These are phyloP conservation scores for Anoplius nigerrimus DNA, from an alignment of 2,888 invertebrate genomes.

Conservation along the genomic window DNA sequence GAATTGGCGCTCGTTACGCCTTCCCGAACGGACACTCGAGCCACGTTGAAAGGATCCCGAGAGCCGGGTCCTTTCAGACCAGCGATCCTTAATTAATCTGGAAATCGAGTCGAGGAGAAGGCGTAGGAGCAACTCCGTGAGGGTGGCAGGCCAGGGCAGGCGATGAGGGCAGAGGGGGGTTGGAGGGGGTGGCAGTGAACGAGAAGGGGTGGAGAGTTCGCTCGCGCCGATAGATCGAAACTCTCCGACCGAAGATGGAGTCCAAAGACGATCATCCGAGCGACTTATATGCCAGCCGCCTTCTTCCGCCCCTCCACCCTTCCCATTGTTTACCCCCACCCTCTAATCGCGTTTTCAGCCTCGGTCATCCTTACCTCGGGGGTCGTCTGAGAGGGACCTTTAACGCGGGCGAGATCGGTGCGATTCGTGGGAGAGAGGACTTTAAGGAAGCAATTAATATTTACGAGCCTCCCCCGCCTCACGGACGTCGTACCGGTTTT, in stretches of 20 bases:
- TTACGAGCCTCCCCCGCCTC: too few relatives aligned
- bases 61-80: constrained; percentile 50
- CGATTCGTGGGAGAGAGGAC: too few relatives aligned
- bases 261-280: constrained; percentile 18
- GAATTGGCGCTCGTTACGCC: constrained; percentile 53
- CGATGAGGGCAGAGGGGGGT: constrained; percentile 8
- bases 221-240: constrained; percentile 41
- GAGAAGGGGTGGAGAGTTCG: constrained; percentile 23
- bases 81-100: constrained; percentile 59
- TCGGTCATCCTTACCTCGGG: background rate
- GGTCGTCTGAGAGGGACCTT: background rate
- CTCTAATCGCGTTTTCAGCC: background rate
- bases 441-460: too few relatives aligned
- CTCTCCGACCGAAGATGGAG: constrained; percentile 6
- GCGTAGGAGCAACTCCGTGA: background rate
- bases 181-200: too few relatives aligned
- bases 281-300: constrained; percentile 33
- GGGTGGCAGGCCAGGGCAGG: background rate
- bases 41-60: constrained; percentile 52
- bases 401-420: too few relatives aligned
- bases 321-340: background rate
- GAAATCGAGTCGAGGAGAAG: constrained; percentile 51
- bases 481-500: too few relatives aligned
- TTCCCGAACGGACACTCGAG: constrained; percentile 52
- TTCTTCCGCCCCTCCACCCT: background rate